Base-by-base conservation (phyloP, 2,888 invertebrate genomes). In the Euzetes globulus region DNA sequence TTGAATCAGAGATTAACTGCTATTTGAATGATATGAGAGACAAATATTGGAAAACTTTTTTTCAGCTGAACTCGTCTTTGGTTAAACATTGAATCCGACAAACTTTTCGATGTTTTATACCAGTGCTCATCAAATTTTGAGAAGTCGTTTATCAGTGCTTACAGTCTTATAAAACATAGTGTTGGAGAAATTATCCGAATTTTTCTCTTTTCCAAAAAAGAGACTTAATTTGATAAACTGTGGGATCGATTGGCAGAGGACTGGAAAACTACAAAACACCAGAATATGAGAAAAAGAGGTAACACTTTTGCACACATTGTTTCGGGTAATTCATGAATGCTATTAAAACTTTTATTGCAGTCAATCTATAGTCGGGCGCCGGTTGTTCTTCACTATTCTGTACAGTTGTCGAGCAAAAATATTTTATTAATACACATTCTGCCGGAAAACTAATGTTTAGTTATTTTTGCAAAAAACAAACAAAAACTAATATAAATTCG, bases 201-300 rank as follows among this genome's bases (percentile, higher is more conserved):
- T 15, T 4, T 47, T 47, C 47, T n/a, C n/a, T n/a, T n/a, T n/a
- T n/a, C 47, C 17, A 17, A 47, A 47, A 47, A 47, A 47, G 17
- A 17, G 58, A 58, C 58, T 58, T 58, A 58, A 58, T 58, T 58
- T 58, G 58, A 58, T 58, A 58, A 58, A 58, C 58, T 7, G 47
- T 47, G 7, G 22, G n/a, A 58, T 58, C 58, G 58, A 58, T 58
- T 58, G 19, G 25, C 9, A 58, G 58, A 47, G 11, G 9, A 47
- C 47, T 47, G 47, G 15, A 4, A 47, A 17, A 47, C 6, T 41
- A 41, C 41, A 41, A 11, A 41, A 41, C 52, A 11, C 9, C 17
- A 52, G 5, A 52, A 17, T 11, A 6, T 52, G 9, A 6, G 6
- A 47, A 58, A 58, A 58, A 58, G 58, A 58, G 58, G 58, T 58